Conservation (phyloP, 2,113 vertebrate species). For the Furnarius figulus region DNA sequence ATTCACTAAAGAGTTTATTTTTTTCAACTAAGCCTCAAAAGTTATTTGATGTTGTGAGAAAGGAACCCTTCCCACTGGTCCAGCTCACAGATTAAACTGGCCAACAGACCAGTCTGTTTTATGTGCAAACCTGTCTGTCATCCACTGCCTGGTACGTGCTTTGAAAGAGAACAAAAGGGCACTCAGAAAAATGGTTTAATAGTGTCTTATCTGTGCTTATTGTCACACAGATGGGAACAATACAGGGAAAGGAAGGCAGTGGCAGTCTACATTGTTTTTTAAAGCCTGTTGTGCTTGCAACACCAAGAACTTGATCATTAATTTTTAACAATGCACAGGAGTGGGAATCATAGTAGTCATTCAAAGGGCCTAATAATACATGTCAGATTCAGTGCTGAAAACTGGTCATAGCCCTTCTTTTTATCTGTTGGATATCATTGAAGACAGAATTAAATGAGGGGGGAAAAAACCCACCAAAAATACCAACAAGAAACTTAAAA, state of each 20-base stretch:
- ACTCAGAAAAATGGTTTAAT: background rate
- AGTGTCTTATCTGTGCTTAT: background rate
- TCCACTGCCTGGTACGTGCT: background rate
- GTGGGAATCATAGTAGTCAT: background rate
- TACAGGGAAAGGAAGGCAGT: background rate
- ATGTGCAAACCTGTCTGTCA: background rate
- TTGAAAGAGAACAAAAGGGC: background rate
- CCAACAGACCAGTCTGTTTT: background rate
- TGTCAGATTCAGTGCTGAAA: background rate
- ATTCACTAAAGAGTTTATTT: background rate
- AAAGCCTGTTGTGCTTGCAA: background rate
- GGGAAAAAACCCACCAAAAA: too few species aligned
- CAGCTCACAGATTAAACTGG: background rate
- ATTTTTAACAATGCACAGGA: background rate
- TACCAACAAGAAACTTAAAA: background rate
- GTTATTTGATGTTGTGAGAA: background rate
- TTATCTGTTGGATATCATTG: background rate
- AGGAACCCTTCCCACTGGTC: background rate
- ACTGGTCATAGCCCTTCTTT: background rate
- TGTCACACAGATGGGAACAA: background rate
- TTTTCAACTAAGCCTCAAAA: background rate
- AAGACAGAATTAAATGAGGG: background rate
- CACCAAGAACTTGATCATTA: background rate
- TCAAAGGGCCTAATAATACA: background rate
- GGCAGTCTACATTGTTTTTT: background rate